These are phyloP conservation scores for Malacoraja senta DNA, from an alignment of 2,797 vertebrate genomes.

Conservation along the genomic window DNA sequence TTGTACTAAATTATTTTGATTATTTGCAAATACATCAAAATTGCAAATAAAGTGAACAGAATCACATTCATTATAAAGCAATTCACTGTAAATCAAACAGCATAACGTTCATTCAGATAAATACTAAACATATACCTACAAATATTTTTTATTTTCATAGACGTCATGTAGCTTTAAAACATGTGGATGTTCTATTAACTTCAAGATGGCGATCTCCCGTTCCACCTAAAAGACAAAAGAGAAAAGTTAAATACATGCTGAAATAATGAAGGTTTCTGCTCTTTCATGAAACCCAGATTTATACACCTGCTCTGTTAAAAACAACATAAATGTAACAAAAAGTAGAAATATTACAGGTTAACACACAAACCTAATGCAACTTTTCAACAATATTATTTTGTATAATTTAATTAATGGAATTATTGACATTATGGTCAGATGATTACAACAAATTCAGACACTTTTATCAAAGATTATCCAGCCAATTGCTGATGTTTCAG, in stretches of 20 bases:
- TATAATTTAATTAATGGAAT: not conserved
- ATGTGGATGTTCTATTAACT: slow-evolving; percentile 94
- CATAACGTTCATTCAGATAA: slow-evolving; percentile 39
- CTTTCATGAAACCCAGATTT: not conserved
- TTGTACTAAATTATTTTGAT: not conserved
- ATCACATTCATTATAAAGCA: not conserved
- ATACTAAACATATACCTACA: slow-evolving; percentile 71
- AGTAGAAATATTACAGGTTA: not conserved
- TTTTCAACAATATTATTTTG: not conserved
- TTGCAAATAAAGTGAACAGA: not conserved
- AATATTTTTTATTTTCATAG: slow-evolving; percentile 97
- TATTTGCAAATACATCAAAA: not conserved
- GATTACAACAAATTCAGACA: not conserved
- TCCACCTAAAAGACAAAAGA: slow-evolving; percentile 73
- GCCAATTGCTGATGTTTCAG: not conserved
- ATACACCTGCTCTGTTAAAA: not conserved
- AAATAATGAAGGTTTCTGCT: not conserved
- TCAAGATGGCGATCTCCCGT: slow-evolving; percentile 91
- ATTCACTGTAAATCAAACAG: not conserved
- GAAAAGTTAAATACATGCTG: not conserved
- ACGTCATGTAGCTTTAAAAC: slow-evolving; percentile 95
- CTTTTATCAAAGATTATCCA: not conserved
- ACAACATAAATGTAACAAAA: not conserved
- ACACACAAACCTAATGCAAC: not conserved
- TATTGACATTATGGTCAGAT: not conserved